These are phyloP conservation scores for Tympanuchus pallidicinctus DNA, from an alignment of 2,113 vertebrate genomes.

Conservation along the genomic window DNA sequence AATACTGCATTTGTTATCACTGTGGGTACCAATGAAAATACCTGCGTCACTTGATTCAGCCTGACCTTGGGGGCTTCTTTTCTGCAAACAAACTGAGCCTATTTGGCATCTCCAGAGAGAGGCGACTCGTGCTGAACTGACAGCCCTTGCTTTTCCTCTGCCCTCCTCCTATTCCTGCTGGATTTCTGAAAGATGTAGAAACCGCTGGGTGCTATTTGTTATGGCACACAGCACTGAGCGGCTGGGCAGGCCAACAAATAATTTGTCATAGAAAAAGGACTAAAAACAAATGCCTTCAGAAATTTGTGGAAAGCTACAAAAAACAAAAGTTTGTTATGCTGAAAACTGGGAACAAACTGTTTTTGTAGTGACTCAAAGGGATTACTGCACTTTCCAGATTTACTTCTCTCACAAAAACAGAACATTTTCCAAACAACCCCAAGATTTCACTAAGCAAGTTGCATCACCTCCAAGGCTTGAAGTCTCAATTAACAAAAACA, in stretches of 20 bases:
- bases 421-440: neutral
- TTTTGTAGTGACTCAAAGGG: neutral
- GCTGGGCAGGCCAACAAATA: neutral
- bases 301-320: neutral
- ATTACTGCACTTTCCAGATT: neutral
- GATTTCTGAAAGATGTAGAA: neutral
- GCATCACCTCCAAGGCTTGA: neutral
- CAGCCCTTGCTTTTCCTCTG: neutral
- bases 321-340: neutral
- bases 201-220: neutral
- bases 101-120: neutral
- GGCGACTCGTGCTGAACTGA: neutral
- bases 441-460: neutral
- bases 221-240: neutral
- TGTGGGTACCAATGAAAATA: neutral
- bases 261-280: neutral
- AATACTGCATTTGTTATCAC: neutral
- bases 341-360: neutral
- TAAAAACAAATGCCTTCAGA: neutral
- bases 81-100: neutral
- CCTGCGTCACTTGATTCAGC: neutral
- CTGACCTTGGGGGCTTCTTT: neutral
- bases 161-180: neutral
- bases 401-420: neutral
- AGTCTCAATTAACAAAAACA: neutral